Evolutionary conservation across 2,113 vertebrate genomes (phyloP), one percentile per base, ranked within the genome.

Genomic region (Falcunculus frontatus): DNA sequence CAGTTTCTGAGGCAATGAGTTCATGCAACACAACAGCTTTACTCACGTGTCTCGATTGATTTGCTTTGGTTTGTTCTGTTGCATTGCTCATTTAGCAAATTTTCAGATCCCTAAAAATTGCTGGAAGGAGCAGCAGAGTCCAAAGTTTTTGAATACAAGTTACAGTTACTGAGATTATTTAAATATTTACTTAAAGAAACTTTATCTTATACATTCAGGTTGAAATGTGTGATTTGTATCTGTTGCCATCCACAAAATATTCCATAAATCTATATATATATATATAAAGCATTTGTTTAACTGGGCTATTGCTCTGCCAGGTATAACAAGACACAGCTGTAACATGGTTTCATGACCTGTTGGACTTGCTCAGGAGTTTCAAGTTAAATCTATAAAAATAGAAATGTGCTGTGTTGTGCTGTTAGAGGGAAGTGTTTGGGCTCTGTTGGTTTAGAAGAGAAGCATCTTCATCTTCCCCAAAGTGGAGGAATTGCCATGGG

Each of bases 51-150:
- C 41, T 86, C 29, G 14, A 8, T 30, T 55, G 6, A 52, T 13
- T 74, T 0, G 2, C 2, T 57, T 67, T 73, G 10, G 2, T 4
- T 0, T 20, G 80, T 59, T 27, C 13, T 57, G 9, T 39, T 69
- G 5, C 3, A 17, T n/a, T 69, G n/a, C 29, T 62, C 39, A 46
- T 89, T 68, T 33, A 76, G 17, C 3, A 5, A 52, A 39, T 76
- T 68, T 78, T 41, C 20, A 87, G 16, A 33, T 56, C 32, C 41
- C 11, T 64, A 63, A 82, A 69, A 72, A 60, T 41, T 50, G 4
- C 37, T 82, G 44, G 11, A 15, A 64, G 39, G 9, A 77, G 42
- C 64, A 87, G 13, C 46, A 74, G n/a, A 17, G 33, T 53, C 27
- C 16, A 33, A 32, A 47, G 41, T 4, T 62, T 84, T 53, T 49